These are phyloP conservation scores for Rhinogobio ventralis DNA, from an alignment of 2,797 vertebrate genomes.

Conservation along the genomic window DNA sequence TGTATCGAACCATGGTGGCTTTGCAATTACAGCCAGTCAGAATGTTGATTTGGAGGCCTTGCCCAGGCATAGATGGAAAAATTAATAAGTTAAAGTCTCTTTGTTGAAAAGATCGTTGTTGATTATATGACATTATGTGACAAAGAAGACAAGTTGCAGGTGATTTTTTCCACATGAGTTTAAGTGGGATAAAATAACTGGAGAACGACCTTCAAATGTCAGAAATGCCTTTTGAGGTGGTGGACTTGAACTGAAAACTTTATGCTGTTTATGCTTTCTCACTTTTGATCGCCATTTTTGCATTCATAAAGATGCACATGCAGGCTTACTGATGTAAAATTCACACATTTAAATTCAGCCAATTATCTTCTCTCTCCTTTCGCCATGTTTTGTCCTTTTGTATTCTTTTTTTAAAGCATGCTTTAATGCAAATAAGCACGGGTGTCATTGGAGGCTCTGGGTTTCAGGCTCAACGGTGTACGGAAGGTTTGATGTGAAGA, in stretches of 20 bases:
- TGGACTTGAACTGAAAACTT: conserved; percentile 50
- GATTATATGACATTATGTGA: conserved; percentile 74
- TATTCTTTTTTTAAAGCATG: background rate
- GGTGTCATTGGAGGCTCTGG: conserved; percentile 12
- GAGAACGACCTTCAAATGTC: conserved; percentile 66
- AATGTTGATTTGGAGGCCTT: conserved; percentile 69
- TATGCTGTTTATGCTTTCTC: conserved; percentile 37
- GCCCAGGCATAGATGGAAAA: conserved; percentile 70
- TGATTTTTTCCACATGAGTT: conserved; percentile 67
- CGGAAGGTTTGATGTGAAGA: conserved; percentile 53
- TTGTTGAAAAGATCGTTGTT: conserved; percentile 83
- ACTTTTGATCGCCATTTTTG: conserved; percentile 30
- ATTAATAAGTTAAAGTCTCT: conserved; percentile 76
- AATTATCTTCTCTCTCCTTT: conserved; percentile 7
- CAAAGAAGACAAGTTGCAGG: conserved; percentile 75
- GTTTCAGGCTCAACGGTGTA: conserved; percentile 10
- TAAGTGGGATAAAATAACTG: conserved; percentile 54
- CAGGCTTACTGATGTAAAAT: background rate
- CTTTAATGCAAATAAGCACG: conserved; percentile 8
- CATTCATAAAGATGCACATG: conserved; percentile 1
- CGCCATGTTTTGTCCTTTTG: background rate
- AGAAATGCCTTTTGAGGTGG: conserved; percentile 56
- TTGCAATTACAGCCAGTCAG: conserved; percentile 77
- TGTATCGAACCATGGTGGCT: conserved; percentile 81
- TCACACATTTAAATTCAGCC: background rate